Percentiles rank a stretch among this genome's conserved stretches.
Conservation (phyloP, 2,888 invertebrate genomes). For the Morpho achilles region DNA sequence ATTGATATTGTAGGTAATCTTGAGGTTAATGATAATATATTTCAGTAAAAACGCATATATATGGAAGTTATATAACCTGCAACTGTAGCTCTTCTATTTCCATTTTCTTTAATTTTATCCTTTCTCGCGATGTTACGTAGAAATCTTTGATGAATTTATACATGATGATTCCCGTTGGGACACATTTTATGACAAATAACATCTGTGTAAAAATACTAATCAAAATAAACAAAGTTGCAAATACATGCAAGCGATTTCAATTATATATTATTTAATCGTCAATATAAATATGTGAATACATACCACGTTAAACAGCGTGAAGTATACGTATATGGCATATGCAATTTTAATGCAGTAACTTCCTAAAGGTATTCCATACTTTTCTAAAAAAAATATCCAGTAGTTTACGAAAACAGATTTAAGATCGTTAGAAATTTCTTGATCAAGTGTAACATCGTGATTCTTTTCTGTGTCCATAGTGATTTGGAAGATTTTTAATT, state of each 20-base stretch:
- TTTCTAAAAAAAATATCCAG: constrained; percentile 39
- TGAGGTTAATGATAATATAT: too few species aligned
- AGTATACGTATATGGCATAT: constrained; percentile 44
- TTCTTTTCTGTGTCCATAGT: constrained; percentile 33
- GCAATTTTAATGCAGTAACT: constrained; percentile 41
- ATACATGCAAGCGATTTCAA: too few species aligned
- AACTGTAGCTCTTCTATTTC: constrained; percentile 61
- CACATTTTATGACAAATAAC: constrained; percentile 52
- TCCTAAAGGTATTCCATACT: constrained; percentile 42
- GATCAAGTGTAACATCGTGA: constrained; percentile 21
- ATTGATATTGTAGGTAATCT: too few species aligned
- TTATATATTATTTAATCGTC: too few species aligned
- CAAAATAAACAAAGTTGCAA: background rate
- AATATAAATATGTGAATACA: constrained; percentile 23
- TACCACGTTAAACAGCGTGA: constrained; percentile 52
- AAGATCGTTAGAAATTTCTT: constrained; percentile 32
- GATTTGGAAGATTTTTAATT: background rate
- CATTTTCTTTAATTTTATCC: constrained; percentile 45
- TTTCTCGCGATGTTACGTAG: constrained; percentile 47
- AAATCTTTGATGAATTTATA: constrained; percentile 49
- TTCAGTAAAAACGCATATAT: too few species aligned
- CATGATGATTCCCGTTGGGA: constrained; percentile 54
- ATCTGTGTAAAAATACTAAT: constrained; percentile 35
- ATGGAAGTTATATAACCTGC: constrained; percentile 41
- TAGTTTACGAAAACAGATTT: constrained; percentile 31